Evolutionary conservation across 2,888 invertebrate genomes (phyloP).

Genomic region (Aphelenchoides bicaudatus): DNA sequence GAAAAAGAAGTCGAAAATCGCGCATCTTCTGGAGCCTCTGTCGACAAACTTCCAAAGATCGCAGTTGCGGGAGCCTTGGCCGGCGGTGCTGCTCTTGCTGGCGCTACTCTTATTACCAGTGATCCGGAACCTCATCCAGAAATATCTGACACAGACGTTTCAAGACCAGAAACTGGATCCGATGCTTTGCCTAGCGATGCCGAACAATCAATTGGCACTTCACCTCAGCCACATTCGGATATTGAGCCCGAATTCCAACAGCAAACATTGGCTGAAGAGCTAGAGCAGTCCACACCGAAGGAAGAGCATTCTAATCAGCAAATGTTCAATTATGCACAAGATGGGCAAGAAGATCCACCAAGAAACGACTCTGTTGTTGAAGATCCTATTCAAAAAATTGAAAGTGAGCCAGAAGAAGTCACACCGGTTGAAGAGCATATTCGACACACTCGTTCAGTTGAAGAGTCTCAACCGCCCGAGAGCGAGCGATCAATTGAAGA

Average conservation of each 20-base stretch:
- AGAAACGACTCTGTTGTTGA: not conserved
- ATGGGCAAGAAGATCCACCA: conserved; percentile 1
- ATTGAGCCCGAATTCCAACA: conserved; percentile 13
- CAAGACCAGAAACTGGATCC: conserved; percentile 11
- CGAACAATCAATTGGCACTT: conserved; percentile 8
- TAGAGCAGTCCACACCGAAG: not conserved
- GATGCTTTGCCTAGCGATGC: conserved; percentile 16
- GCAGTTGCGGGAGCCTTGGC: conserved; percentile 26
- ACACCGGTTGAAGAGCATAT: conserved; percentile 15
- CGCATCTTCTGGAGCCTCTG: conserved; percentile 19
- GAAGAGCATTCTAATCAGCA: no score
- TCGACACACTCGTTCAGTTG: not conserved
- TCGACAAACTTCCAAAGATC: conserved; percentile 30
- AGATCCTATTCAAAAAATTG: conserved; percentile 20
- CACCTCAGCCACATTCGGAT: conserved; percentile 24
- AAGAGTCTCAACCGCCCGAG: not conserved
- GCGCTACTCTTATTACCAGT: not conserved
- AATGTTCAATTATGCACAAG: not conserved
- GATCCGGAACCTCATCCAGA: conserved; percentile 17
- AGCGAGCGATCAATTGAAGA: no score
- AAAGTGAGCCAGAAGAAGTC: conserved; percentile 10
- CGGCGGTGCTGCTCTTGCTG: conserved; percentile 31
- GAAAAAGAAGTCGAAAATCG: conserved; percentile 17
- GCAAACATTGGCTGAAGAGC: conserved; percentile 16
- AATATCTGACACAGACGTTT: conserved; percentile 8